Base-by-base conservation (phyloP, 2,113 vertebrate species). In the Gavialis gangeticus region DNA sequence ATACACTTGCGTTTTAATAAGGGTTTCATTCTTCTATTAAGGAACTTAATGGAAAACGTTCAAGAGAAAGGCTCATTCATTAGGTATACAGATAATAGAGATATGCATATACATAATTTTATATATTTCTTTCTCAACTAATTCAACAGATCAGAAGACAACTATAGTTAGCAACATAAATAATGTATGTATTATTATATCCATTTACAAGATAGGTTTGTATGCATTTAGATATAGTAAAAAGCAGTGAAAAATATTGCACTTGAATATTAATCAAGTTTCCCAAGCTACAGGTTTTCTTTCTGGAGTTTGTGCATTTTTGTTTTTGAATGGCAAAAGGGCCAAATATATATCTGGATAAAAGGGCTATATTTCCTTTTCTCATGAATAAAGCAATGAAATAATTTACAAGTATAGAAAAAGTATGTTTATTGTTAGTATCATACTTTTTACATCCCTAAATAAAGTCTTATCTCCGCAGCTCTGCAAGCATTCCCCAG, bases 21-120 rank as follows among this genome's bases (percentile, higher is more conserved):
- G 85, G 62, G 58, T 91, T 56, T 77, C 75, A 46, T 54, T 88
- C 55, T 90, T 3, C 66, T 93, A 91, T 84, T 79, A 28, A 95
- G 84, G 82, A 78, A 71, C 86, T 63, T 59, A 78, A 54, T 59
- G 90, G 46, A 77, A 37, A 92, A 62, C 54, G 22, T 30, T 27
- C 67, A 85, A 21, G 91, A 73, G 67, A 66, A 0, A 76, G 55
- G 80, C 57, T 79, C 16, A 71, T 25, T 63, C 82, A 91, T 59
- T 73, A 71, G 63, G 57, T 55, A 37, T 73, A 89, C 46, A 67
- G 60, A 17, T 34, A 21, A 34, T 46, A 71, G 30, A 80, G 67
- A 76, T 2, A 79, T 91, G 34, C 30, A 83, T 2, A 10, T 87
- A 87, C 56, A 79, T 0, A 4, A 73, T 1, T 80, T 28, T 16